Base-by-base conservation (phyloP, 2,113 vertebrate species). In the Arizona elegans region DNA sequence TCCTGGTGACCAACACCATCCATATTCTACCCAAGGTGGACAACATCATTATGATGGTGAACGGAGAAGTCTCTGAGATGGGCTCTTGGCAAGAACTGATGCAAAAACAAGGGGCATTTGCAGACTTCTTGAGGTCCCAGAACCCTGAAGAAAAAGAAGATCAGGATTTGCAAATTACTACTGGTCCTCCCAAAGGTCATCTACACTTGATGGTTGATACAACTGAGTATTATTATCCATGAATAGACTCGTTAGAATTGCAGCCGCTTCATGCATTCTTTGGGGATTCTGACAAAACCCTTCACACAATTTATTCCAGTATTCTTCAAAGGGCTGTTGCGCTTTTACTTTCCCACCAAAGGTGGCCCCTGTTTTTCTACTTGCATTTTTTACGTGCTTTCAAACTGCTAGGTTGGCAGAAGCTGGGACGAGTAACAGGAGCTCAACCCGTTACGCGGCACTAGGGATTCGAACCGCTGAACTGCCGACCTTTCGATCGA, bases 41-140 rank as follows among this genome's bases (percentile, higher is more conserved):
- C 95, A 97, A 95, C 91, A 98, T 99, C 59, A 94, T 99, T 33
- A 98, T 99, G 62, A 94, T 99, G 95, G 97, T 96, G 43, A 97
- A 99, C 24, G 99, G 99, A 70, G 96, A 95, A 70, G 98, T 99
- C 94, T 98, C 98, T 33, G 99, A 99, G 96, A 98, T 96, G 1
- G 99, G 99, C 75, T 98, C 99, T 53, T 99, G 98, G 93, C 97
- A 98, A 95, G 98, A 99, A 96, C 98, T 99, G 86, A 96, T 99
- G 50, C 95, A 97, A 86, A 98, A 97, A 93, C 98, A 99, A 0
- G 98, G 98, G 1, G 97, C 98, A 53, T 99, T 99, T 94, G 98
- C 98, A 87, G 98, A 98, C 56, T 99, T 99, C 94, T 98, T 99
- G 92, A 94, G 3, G 85, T 96, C 95, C 43, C 91, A 87, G 0